phyloP scores from a whole-genome alignment of 2,113 vertebrate species.

The Oncorhynchus keta region DNA sequence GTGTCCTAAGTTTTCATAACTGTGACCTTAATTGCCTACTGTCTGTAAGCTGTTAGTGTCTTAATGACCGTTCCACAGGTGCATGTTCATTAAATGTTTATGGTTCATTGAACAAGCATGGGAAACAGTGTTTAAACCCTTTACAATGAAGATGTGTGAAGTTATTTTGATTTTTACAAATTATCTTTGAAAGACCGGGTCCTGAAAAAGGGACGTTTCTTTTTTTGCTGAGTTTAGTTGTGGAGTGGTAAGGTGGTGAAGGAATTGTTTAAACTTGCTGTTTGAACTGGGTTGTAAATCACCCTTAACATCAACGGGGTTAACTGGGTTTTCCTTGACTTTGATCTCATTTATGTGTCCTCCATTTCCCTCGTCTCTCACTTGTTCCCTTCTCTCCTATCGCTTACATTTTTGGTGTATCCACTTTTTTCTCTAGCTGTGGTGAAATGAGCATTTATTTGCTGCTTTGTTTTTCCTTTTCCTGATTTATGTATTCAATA shows the following conservation, averaged over 20 bases:
- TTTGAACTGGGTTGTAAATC: constrained; percentile 4
- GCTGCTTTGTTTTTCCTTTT: constrained; percentile 7
- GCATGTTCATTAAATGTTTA: too few relatives aligned
- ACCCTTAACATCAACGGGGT: neutral
- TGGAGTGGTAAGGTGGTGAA: neutral
- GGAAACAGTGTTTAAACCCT: too few relatives aligned
- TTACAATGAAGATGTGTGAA: too few relatives aligned
- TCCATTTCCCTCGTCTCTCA: neutral
- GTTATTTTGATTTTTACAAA: too few relatives aligned
- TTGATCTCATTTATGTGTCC: neutral
- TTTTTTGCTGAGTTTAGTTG: constrained; percentile 1
- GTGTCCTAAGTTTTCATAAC: too few relatives aligned
- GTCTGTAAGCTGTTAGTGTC: too few relatives aligned
- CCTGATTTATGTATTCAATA: neutral
- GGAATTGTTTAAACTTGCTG: constrained; percentile 23
- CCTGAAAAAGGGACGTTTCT: too few relatives aligned
- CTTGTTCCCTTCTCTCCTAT: neutral
- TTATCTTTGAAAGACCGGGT: constrained; percentile 11
- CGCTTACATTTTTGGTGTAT: constrained; percentile 15
- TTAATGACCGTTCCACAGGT: too few relatives aligned
- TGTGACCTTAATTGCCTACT: too few relatives aligned
- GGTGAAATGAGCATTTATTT: constrained; percentile 18
- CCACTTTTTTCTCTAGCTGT: constrained; percentile 15
- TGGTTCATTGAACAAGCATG: too few relatives aligned
- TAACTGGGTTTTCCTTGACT: constrained; percentile 9